Conservation (phyloP, 1,140 invertebrate species). For the Euglossa dilemma region DNA sequence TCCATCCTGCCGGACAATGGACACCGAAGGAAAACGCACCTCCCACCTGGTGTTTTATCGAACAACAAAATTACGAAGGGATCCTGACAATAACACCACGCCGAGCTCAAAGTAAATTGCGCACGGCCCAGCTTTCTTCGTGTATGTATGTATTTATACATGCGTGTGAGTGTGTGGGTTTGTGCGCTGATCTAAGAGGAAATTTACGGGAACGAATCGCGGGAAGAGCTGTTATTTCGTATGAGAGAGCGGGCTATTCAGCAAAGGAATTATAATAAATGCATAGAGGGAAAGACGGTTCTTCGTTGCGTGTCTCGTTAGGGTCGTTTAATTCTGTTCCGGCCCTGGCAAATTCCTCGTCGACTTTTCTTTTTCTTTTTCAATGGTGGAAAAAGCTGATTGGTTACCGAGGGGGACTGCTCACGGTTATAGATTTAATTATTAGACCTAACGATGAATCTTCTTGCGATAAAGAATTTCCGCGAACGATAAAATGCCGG, state of each 20-base stretch:
- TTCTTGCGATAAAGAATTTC: not conserved
- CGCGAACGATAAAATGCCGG: not conserved
- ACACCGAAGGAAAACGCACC: not conserved
- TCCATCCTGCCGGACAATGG: not conserved
- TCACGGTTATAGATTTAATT: not conserved
- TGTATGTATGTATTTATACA: too few species aligned
- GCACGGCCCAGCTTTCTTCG: not conserved
- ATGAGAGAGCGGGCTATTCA: not conserved
- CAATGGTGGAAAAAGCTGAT: not conserved
- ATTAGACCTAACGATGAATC: too few species aligned
- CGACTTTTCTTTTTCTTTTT: too few species aligned
- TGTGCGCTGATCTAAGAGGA: not conserved
- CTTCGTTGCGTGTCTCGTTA: not conserved
- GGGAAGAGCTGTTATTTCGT: not conserved
- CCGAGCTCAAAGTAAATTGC: not conserved
- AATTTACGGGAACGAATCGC: constrained; percentile 2
- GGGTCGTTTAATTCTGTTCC: not conserved
- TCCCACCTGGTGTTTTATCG: not conserved
- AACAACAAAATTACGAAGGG: constrained; percentile 4
- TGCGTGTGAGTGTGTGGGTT: not conserved
- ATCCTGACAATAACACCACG: not conserved
- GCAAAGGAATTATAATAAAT: constrained; percentile 11
- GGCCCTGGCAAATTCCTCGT: too few species aligned
- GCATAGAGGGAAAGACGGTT: not conserved
- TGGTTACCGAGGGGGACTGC: not conserved